A percentile compares a stretch with the other conserved stretches of the same genome.
These are phyloP conservation scores for Ochotona princeps DNA, from an alignment of 2,113 vertebrate genomes.

Conservation along the genomic window DNA sequence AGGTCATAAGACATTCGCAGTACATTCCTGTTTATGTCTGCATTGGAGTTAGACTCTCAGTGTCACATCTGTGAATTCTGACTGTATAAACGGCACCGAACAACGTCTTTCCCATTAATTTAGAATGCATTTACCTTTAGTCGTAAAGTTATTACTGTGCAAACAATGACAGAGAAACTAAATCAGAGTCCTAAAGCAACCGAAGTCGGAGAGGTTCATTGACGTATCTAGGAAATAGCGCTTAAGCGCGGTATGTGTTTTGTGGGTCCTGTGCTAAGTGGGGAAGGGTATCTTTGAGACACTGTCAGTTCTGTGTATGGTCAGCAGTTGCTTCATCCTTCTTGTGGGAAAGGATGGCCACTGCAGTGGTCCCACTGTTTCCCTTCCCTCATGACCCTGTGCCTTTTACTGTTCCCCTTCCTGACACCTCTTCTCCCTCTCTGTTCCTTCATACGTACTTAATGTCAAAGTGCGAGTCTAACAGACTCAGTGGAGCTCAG, in stretches of 20 bases:
- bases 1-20: slow-evolving; percentile 77
- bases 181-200: not conserved
- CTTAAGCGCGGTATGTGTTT: fast-evolving
- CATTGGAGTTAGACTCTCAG: slow-evolving; percentile 74
- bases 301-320: fast-evolving
- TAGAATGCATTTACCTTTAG: slow-evolving; percentile 69
- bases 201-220: not conserved
- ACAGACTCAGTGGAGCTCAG: slow-evolving; percentile 79
- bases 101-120: slow-evolving; percentile 76
- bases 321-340: not conserved
- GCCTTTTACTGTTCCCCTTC: not conserved
- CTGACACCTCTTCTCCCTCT: not conserved
- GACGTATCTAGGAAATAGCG: not conserved
- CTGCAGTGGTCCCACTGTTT: fast-evolving
- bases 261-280: not conserved
- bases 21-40: slow-evolving; percentile 76
- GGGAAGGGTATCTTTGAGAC: not conserved
- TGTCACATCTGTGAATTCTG: slow-evolving; percentile 75
- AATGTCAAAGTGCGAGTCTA: slow-evolving; percentile 77
- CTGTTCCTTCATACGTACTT: slow-evolving; percentile 56
- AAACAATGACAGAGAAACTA: slow-evolving; percentile 38
- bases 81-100: slow-evolving; percentile 67
- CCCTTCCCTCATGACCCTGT: not conserved
- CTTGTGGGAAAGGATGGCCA: fast-evolving
- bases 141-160: slow-evolving; percentile 66